A percentile compares a stretch with the other conserved stretches of the same genome.
These are phyloP conservation scores for Dynastes grantii DNA, from an alignment of 2,888 invertebrate species.

Conservation along the genomic window DNA sequence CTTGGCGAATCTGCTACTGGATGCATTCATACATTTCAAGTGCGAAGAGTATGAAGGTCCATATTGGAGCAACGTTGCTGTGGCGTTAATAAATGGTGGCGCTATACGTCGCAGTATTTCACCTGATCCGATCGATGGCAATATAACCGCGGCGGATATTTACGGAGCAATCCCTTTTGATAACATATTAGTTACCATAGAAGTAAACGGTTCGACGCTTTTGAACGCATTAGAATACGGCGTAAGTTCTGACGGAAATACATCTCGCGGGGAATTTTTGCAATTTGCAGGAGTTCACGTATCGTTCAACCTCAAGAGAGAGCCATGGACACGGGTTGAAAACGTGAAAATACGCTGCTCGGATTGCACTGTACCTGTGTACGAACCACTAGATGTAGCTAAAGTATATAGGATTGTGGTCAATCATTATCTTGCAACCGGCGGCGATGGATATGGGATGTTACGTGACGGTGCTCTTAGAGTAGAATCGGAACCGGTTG, in stretches of 20 bases:
- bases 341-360: slow-evolving; percentile 79
- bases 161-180: slow-evolving; percentile 84
- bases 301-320: slow-evolving; percentile 77
- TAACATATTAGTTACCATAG: slow-evolving; percentile 78
- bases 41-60: slow-evolving; percentile 69
- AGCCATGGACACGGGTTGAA: slow-evolving; percentile 77
- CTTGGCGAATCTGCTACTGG: slow-evolving; percentile 86
- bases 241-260: slow-evolving; percentile 64
- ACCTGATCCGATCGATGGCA: slow-evolving; percentile 68
- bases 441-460: slow-evolving; percentile 80
- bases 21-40: slow-evolving; percentile 81
- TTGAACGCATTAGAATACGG: slow-evolving; percentile 68
- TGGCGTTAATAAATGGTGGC: slow-evolving; percentile 85
- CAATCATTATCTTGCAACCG: slow-evolving; percentile 77
- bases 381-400: slow-evolving; percentile 72
- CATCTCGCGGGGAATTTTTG: slow-evolving; percentile 80
- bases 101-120: slow-evolving; percentile 81
- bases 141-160: slow-evolving; percentile 82
- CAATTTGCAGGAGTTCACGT: slow-evolving; percentile 88
- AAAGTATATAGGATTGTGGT: slow-evolving; percentile 78
- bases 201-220: slow-evolving; percentile 78
- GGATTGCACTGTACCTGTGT: slow-evolving; percentile 76
- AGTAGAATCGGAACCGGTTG: neutral
- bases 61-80: slow-evolving; percentile 85
- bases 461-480: neutral